These are phyloP conservation scores for Plodia interpunctella DNA, from an alignment of 1,140 invertebrate genomes.

Conservation along the genomic window DNA sequence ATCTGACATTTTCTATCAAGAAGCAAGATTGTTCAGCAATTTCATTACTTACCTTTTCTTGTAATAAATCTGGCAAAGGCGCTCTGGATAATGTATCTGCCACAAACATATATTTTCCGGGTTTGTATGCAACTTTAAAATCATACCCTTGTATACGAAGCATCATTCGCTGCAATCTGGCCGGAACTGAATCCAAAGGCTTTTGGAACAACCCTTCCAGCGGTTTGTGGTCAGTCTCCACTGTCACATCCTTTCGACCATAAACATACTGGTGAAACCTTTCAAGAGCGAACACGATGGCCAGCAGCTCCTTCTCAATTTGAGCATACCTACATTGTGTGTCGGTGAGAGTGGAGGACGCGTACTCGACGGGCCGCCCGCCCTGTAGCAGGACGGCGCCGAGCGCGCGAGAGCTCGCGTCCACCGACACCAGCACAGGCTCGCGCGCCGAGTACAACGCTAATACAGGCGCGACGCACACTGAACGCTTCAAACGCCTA, in stretches of 20 bases:
- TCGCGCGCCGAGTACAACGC: conserved; percentile 6
- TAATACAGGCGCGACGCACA: conserved; percentile 6
- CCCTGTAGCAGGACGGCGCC: conserved; percentile 36
- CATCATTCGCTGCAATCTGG: conserved; percentile 45
- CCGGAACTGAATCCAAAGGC: conserved; percentile 47
- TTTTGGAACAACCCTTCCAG: conserved; percentile 65
- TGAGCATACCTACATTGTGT: conserved; percentile 51
- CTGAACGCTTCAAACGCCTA: neutral
- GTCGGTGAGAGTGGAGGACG: conserved; percentile 42
- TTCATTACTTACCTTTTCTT: conserved; percentile 14
- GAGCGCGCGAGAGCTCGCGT: conserved; percentile 12
- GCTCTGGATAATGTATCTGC: conserved; percentile 63
- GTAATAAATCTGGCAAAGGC: conserved; percentile 21
- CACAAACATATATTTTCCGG: conserved; percentile 63
- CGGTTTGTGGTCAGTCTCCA: conserved; percentile 72
- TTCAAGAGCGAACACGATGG: conserved; percentile 51
- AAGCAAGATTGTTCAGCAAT: neutral
- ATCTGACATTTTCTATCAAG: conserved; percentile 8
- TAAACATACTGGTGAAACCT: conserved; percentile 33
- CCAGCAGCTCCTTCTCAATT: conserved; percentile 75
- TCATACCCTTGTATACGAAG: conserved; percentile 23
- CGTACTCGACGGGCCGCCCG: conserved; percentile 36
- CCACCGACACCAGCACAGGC: conserved; percentile 11
- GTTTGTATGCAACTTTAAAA: conserved; percentile 25
- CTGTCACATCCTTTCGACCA: conserved; percentile 27